Evolutionary conservation across 2,113 vertebrate species (phyloP).

Genomic region (Clupea harengus): DNA sequence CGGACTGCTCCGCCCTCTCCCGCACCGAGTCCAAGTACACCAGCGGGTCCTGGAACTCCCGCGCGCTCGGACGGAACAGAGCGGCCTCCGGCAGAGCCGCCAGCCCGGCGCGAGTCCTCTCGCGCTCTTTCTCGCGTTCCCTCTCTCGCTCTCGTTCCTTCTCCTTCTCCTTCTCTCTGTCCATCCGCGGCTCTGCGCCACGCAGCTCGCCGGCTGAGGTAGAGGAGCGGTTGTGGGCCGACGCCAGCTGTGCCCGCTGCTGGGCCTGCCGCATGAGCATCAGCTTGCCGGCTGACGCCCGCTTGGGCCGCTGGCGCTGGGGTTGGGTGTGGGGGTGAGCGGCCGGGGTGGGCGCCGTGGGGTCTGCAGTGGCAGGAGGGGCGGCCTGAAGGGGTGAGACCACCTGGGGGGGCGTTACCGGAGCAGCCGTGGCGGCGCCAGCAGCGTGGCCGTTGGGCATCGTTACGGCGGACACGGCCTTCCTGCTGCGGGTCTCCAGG

Average conservation of each 20-base stretch:
- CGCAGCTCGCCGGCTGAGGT: constrained; percentile 88
- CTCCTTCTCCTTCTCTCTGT: constrained; percentile 67
- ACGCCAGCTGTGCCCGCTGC: constrained; percentile 81
- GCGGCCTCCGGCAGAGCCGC: constrained; percentile 84
- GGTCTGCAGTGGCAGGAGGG: constrained; percentile 40
- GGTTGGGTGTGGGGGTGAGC: constrained; percentile 70
- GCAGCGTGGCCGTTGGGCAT: constrained; percentile 65
- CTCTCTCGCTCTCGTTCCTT: constrained; percentile 70
- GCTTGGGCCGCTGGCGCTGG: constrained; percentile 77
- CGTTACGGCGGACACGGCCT: constrained; percentile 70
- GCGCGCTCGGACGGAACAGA: constrained; percentile 81
- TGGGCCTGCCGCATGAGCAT: constrained; percentile 88
- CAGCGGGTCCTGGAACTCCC: constrained; percentile 97
- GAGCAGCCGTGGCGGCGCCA: constrained; percentile 37
- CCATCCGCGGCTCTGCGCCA: constrained; percentile 59
- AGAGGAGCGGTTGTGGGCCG: constrained; percentile 88
- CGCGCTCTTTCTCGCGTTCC: constrained; percentile 78
- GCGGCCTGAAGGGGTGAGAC: constrained; percentile 43
- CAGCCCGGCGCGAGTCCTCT: constrained; percentile 81
- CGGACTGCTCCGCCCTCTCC: constrained; percentile 86
- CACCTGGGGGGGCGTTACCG: background rate
- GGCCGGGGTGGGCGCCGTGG: constrained; percentile 69
- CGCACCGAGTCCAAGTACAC: constrained; percentile 91
- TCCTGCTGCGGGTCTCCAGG: constrained; percentile 83
- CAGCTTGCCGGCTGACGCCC: constrained; percentile 86